These are phyloP conservation scores for Dicrostonyx torquatus DNA, from an alignment of 2,797 vertebrate species.

Conservation along the genomic window DNA sequence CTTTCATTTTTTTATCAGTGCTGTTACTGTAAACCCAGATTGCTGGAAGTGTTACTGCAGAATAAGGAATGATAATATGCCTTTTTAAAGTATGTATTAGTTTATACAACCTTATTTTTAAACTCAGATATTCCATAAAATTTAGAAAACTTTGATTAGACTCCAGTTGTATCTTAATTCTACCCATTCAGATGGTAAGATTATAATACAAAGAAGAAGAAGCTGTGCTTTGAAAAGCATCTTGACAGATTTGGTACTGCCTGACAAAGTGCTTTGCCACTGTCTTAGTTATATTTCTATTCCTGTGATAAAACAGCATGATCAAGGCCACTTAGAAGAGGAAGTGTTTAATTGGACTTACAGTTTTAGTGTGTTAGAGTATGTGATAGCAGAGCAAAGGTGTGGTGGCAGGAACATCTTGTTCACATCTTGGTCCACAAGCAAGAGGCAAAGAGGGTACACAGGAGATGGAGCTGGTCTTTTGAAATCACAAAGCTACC, in stretches of 20 bases:
- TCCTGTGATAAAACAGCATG: not conserved
- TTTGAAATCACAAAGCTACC: not conserved
- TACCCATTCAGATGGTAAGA: not conserved
- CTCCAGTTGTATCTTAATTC: not conserved
- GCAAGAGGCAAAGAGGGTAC: not conserved
- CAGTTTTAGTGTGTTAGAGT: not conserved
- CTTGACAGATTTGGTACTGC: not conserved
- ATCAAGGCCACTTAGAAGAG: not conserved
- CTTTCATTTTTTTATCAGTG: not conserved
- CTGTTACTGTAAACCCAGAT: not conserved
- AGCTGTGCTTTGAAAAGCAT: not conserved
- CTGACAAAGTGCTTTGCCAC: not conserved
- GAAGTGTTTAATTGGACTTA: not conserved
- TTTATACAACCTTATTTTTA: conserved; percentile 46
- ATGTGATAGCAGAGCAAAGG: not conserved
- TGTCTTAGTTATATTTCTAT: not conserved
- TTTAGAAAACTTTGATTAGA: conserved; percentile 18
- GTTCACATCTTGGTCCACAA: not conserved
- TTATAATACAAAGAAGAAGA: not conserved
- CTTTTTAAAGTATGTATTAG: conserved; percentile 36
- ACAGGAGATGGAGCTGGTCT: not conserved
- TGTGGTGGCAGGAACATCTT: no score
- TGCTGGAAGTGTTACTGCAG: not conserved
- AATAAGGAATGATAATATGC: not conserved
- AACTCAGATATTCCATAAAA: not conserved